Base-by-base conservation (phyloP, 2,888 invertebrate genomes). In the Drosophila barbarae region DNA sequence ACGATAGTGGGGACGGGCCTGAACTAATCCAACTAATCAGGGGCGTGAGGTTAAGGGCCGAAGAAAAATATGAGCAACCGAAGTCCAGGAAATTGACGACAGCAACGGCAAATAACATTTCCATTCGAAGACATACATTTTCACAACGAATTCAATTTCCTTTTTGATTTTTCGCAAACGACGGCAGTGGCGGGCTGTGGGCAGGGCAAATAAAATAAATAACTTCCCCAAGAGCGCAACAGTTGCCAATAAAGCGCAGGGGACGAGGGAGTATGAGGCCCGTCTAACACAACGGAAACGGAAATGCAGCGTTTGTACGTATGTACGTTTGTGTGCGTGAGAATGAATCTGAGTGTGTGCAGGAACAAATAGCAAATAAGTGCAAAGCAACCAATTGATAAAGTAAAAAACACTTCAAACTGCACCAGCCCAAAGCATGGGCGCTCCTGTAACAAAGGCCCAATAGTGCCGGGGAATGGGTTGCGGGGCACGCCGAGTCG, bases 111-210 rank as follows among this genome's bases (percentile, higher is more conserved):
- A 81, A 81, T 72, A 78, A 77, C 77, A 78, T 81, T 81, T 80
- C 83, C 81, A 81, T 81, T 80, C 67, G 73, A 80, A 67, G 75
- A 81, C 80, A 81, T 83, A 81, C 77, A 81, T 83, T 81, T 81
- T 80, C 77, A 71, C 83, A 80, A 82, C 80, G 78, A 84, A 78
- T 82, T 83, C 82, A 83, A 84, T 84, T 84, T 82, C 84, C 84
- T 79, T 82, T 80, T 81, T 81, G 81, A 81, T 81, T 81, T 68
- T 83, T 76, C 78, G 83, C 75, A 83, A 81, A 73, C 80, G 77
- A 80, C 46, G 18, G 77, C 76, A 72, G 69, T 49, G 55, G 51
- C 44, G 42, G 54, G 21, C 44, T 56, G 50, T 52, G 58, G 47
- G 46, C 42, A 52, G 49, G 57, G 67, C 60, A 67, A 82, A 81